Percentiles rank a stretch among this genome's conserved stretches.
phyloP scores from a whole-genome alignment of 37 sponge, comb jelly and placozoan species.

The Aplysina aerophoba region DNA sequence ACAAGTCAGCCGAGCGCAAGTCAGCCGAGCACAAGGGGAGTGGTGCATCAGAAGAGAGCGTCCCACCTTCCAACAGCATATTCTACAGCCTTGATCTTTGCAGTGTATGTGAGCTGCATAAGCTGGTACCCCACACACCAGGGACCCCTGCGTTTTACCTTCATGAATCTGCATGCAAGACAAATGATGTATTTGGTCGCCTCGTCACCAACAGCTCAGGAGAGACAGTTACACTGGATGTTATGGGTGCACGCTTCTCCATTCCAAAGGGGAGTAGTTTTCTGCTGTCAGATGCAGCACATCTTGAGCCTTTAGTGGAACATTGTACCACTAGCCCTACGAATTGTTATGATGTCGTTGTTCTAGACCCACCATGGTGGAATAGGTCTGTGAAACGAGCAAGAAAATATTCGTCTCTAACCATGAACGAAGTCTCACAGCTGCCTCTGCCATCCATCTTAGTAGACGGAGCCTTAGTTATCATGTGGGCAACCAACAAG shows the following conservation, averaged over 20 bases:
- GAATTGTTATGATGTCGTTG: slow-evolving; percentile 46
- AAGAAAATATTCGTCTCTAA: slow-evolving; percentile 38
- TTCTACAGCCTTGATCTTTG: slow-evolving; percentile 15
- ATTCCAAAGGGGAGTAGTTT: slow-evolving; percentile 54
- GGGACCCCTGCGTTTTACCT: not conserved
- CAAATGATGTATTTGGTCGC: slow-evolving; percentile 50
- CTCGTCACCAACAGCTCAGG: slow-evolving; percentile 32
- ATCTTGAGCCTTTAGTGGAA: slow-evolving; percentile 31
- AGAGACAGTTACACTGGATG: not conserved
- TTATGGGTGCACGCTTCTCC: not conserved
- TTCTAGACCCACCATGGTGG: slow-evolving; percentile 85
- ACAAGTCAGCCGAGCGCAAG: not conserved
- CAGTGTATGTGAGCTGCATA: slow-evolving; percentile 38
- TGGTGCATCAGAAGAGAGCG: not conserved
- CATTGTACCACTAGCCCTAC: not conserved
- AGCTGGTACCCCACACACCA: not conserved
- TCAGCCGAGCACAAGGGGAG: not conserved
- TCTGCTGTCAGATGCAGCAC: slow-evolving; percentile 57
- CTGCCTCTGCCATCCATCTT: slow-evolving; percentile 48
- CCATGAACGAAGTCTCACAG: slow-evolving; percentile 5
- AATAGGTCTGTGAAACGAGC: slow-evolving; percentile 70
- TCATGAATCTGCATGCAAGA: not conserved
- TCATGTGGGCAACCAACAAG: slow-evolving; percentile 82
- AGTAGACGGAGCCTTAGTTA: slow-evolving; percentile 47
- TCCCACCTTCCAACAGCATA: not conserved